These are phyloP conservation scores for Torymus tubicola DNA, from an alignment of 2,888 invertebrate genomes.

Conservation along the genomic window DNA sequence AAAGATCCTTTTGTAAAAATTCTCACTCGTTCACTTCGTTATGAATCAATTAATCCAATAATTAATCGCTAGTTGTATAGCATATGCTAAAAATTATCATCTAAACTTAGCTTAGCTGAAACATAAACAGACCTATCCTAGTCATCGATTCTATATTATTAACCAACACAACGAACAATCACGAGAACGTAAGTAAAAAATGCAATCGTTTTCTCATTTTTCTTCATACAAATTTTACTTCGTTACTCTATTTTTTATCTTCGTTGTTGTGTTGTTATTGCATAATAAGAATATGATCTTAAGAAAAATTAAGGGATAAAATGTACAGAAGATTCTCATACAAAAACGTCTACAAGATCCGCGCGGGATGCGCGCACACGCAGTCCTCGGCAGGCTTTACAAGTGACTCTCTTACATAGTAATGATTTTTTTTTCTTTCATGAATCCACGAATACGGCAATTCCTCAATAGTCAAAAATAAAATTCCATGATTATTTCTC, in stretches of 20 bases:
- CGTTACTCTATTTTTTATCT: constrained; percentile 45
- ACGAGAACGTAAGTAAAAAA: constrained; percentile 54
- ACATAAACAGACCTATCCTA: constrained; percentile 58
- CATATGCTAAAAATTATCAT: constrained; percentile 55
- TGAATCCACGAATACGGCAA: constrained; percentile 52
- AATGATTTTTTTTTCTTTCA: constrained; percentile 42
- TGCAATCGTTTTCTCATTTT: constrained; percentile 43
- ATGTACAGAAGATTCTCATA: constrained; percentile 74
- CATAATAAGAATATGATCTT: constrained; percentile 63
- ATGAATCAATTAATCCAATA: constrained; percentile 53
- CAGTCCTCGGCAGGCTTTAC: constrained; percentile 53
- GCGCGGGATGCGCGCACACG: constrained; percentile 65
- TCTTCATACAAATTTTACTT: constrained; percentile 46
- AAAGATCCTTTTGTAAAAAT: constrained; percentile 51
- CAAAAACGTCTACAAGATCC: constrained; percentile 68
- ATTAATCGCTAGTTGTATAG: constrained; percentile 41
- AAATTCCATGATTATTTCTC: constrained; percentile 47
- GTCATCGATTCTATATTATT: constrained; percentile 57
- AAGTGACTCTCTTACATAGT: constrained; percentile 54
- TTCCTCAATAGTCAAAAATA: constrained; percentile 54
- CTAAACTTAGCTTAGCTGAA: constrained; percentile 55
- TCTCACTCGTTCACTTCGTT: constrained; percentile 54
- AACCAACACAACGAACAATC: constrained; percentile 55
- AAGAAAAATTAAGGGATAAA: constrained; percentile 71
- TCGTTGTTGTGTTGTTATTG: constrained; percentile 63